Evolutionary conservation across 2,113 vertebrate species (phyloP).

Genomic region (Machaerirhynchus nigripectus): DNA sequence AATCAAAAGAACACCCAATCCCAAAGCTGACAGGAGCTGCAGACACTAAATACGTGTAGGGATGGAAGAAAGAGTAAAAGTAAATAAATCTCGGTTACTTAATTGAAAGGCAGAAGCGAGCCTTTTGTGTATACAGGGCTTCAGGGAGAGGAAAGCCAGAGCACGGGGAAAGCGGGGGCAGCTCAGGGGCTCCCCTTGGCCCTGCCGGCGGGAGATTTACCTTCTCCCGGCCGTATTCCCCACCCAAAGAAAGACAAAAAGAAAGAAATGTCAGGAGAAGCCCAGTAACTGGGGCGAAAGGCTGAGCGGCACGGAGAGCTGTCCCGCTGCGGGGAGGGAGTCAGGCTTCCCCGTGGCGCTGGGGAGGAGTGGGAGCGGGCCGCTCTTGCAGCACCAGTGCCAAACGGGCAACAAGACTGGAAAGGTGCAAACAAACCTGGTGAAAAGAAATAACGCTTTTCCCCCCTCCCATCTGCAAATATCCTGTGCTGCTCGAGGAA

Average conservation of each 20-base stretch:
- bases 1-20: background rate
- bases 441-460: background rate
- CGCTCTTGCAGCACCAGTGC: fast-evolving
- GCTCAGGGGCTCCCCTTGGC: background rate
- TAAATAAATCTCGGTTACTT: constrained; percentile 56
- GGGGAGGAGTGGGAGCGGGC: background rate
- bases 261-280: background rate
- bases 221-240: background rate
- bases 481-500: background rate
- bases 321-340: too few relatives aligned
- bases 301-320: background rate
- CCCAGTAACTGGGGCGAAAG: background rate
- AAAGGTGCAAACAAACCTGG: background rate
- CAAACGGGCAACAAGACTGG: fast-evolving
- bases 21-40: background rate
- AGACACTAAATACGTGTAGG: background rate
- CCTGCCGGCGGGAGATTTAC: background rate
- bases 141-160: constrained; percentile 35
- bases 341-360: fast-evolving
- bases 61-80: constrained; percentile 37
- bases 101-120: constrained; percentile 53
- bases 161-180: background rate
- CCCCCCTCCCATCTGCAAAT: too few relatives aligned
- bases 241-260: background rate
- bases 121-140: constrained; percentile 39